Evolutionary conservation across 2,888 invertebrate genomes (phyloP).

Genomic region (Drosophila subsilvestris): DNA sequence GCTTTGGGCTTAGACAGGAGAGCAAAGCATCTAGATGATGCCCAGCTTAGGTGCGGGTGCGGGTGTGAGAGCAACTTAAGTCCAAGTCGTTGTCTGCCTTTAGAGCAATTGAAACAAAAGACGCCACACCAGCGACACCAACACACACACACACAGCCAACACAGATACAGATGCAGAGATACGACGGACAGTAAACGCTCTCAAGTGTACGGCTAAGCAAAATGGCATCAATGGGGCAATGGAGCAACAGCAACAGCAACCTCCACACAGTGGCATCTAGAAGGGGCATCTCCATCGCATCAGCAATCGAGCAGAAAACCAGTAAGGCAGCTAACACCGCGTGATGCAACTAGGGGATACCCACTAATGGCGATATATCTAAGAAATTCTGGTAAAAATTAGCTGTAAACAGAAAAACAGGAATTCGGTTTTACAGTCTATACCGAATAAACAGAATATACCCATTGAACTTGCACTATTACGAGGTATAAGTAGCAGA

Average conservation of each 20-base stretch:
- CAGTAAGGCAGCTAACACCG: constrained; percentile 22
- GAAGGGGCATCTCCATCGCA: constrained; percentile 31
- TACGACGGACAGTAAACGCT: constrained; percentile 50
- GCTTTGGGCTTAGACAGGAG: constrained; percentile 25
- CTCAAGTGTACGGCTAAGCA: constrained; percentile 71
- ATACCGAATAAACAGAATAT: neutral
- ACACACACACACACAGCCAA: constrained; percentile 26
- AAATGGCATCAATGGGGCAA: constrained; percentile 52
- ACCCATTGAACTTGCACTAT: neutral
- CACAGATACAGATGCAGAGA: constrained; percentile 18
- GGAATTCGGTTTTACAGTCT: too few relatives aligned
- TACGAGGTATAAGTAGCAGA: neutral
- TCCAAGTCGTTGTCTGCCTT: constrained; percentile 40
- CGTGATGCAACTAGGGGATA: neutral
- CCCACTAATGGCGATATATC: neutral
- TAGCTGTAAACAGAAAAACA: neutral
- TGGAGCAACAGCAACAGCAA: constrained; percentile 25
- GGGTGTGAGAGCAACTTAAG: constrained; percentile 32
- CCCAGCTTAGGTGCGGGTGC: constrained; percentile 30
- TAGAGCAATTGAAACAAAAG: constrained; percentile 78
- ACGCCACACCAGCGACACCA: constrained; percentile 45
- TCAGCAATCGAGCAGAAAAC: constrained; percentile 64
- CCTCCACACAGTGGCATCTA: neutral
- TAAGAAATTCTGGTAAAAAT: too few relatives aligned
- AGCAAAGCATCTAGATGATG: constrained; percentile 19